phyloP scores from a whole-genome alignment of 2,113 vertebrate species.

The Sander lucioperca region DNA sequence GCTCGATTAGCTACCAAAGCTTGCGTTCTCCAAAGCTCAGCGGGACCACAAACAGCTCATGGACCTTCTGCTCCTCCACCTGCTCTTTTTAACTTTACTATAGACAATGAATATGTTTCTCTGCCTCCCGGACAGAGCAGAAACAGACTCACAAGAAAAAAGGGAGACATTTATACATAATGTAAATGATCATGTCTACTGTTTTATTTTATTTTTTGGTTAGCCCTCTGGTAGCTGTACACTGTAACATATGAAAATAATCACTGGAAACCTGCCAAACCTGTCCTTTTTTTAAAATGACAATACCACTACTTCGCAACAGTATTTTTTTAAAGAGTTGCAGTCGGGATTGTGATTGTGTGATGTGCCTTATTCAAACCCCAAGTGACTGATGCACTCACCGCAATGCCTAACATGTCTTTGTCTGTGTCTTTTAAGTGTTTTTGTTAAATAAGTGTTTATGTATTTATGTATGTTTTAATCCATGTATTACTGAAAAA shows the following conservation, averaged over 20 bases:
- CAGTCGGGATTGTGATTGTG: slow-evolving; percentile 20
- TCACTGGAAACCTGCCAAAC: slow-evolving; percentile 47
- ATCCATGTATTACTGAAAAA: slow-evolving; percentile 70
- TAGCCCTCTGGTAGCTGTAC: slow-evolving; percentile 62
- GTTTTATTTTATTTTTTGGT: neutral
- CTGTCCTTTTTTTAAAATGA: slow-evolving; percentile 16
- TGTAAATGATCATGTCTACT: slow-evolving; percentile 50
- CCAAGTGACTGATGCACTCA: slow-evolving; percentile 61
- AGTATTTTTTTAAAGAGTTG: neutral
- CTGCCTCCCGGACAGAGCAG: slow-evolving; percentile 62
- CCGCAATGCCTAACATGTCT: slow-evolving; percentile 73
- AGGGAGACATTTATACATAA: slow-evolving; percentile 74
- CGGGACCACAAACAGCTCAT: neutral
- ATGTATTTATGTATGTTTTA: slow-evolving; percentile 82
- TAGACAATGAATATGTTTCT: slow-evolving; percentile 22
- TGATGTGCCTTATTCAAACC: slow-evolving; percentile 69
- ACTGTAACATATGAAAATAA: slow-evolving; percentile 66
- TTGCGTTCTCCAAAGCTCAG: slow-evolving; percentile 17
- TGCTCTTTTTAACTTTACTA: slow-evolving; percentile 35
- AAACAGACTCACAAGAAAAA: slow-evolving; percentile 70
- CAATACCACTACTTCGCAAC: slow-evolving; percentile 14
- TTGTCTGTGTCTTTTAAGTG: slow-evolving; percentile 50
- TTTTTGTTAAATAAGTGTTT: slow-evolving; percentile 65
- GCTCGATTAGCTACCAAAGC: neutral
- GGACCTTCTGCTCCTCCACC: slow-evolving; percentile 13